Base-by-base conservation (phyloP, 2,888 invertebrate genomes). In the Oligia latruncula region DNA sequence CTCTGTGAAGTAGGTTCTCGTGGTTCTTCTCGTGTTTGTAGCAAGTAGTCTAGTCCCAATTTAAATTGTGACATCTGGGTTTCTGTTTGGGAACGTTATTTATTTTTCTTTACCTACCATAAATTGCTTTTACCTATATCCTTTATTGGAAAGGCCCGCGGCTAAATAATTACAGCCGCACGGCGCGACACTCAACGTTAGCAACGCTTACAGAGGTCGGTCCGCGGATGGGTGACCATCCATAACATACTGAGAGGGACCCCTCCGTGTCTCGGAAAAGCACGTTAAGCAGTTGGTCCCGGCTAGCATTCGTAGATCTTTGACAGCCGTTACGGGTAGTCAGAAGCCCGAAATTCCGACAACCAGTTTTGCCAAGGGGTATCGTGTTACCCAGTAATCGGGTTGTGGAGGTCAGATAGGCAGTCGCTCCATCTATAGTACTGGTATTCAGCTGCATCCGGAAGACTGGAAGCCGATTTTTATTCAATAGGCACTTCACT, bases 51-150 rank as follows among this genome's bases (percentile, higher is more conserved):
- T 58, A 52, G 35, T 58, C 17, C 11, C 29, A 58, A 40, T 71
- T 60, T 83, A 82, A 52, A 82, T n/a, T 17, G 15, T n/a, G 9
- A 60, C 46, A 75, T 35, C 6, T 40, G 52, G 52, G n/a, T 74
- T 52, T 46, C 20, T 68, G 6, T 82, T 67, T 67, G 13, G 2
- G 15, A 52, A 29, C 55, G n/a, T 62, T 46, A 43, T 82, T 82
- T n/a, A 13, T 75, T 67, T 52, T 81, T 43, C 23, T 43, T n/a
- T 52, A 52, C 15, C 35, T 66, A 35, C 64, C 29, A 11, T 58
- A 40, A 58, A 65, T 40, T 40, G 62, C 3, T 65, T 79, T 49
- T 49, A 17, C 4, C n/a, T n/a, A n/a, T n/a, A 58, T 49, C 1
- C 29, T 81, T n/a, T 67, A 60, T 23, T 40, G 40, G 49, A 65